Base-by-base conservation (phyloP, 2,888 invertebrate species). In the Pseudeuparius sepicola region DNA sequence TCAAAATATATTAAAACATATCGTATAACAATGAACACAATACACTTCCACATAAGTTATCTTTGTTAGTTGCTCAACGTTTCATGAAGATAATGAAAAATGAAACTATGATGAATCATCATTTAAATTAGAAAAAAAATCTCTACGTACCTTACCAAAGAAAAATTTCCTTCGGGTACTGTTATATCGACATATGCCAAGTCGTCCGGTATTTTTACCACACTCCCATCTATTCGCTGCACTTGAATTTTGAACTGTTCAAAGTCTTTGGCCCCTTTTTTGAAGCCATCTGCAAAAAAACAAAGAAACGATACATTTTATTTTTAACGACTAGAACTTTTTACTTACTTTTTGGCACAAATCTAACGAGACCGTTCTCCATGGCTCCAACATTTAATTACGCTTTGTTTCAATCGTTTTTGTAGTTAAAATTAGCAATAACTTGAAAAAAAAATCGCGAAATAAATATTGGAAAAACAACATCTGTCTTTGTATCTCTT, bases 181-280 rank as follows among this genome's bases (percentile, higher is more conserved):
- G 52, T 55, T 16, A 61, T 48, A 42, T 60, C 59, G 27, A 60
- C 40, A 42, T 52, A 55, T 1, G 53, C 48, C n/a, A 45, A 41
- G 45, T 57, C 54, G 27, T 45, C 41, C 3, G 55, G 51, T 24
- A 51, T 31, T 34, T 50, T 53, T 4, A 60, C 47, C 9, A 58
- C 50, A 2, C 57, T 53, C 3, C 60, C 61, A 45, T 61, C 61
- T 14, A 60, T 57, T 41, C 55, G 54, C 37, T 59, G 56, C 32
- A 61, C 51, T 43, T 54, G 52, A 14, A 46, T 42, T 40, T 53
- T 56, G 39, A 55, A 54, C 25, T 55, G 43, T 26, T 58, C 54
- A 35, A 51, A 49, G 40, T 55, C 47, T 37, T 51, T 34, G 14
- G 42, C 18, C 4, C 48, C 44, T 17, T 49, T 50, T 23, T 50